Base-by-base conservation (phyloP, 2,888 invertebrate species). In the Eupithecia exiguata region DNA sequence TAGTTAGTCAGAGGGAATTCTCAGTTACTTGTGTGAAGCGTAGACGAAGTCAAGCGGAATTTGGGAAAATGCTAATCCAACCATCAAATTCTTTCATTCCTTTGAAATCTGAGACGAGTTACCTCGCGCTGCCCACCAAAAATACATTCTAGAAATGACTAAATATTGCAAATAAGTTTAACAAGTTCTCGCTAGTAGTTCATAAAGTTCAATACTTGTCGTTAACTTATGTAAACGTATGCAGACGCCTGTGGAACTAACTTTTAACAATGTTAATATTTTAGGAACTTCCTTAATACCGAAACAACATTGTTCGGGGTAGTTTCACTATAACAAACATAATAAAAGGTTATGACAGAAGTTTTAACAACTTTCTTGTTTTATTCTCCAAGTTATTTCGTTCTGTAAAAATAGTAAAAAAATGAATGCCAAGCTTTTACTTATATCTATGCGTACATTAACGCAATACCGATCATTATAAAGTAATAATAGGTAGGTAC, bases 261-360 rank as follows among this genome's bases (percentile, higher is more conserved):
- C 18, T 62, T 61, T 62, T 18, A 35, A 62, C 62, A 18, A 62
- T 62, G 18, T 35, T 35, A 16, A 62, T 62, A 62, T 62, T 35
- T 62, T 18, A 62, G 16, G 35, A 62, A 62, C 62, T 62, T 62
- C 62, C 35, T 62, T 35, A 35, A 35, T 62, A 35, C 35, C 9
- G 35, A n/a, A 35, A 62, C 62, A 35, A 58, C 35, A 62, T 35
- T 62, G 62, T 62, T 62, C 18, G 10, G 9, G 16, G 62, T 62
- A 62, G 35, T 62, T 62, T 62, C 25, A 25, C 58, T 62, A 62
- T 35, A 35, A 62, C 62, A 35, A 35, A 62, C 18, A 35, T 21
- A 62, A 62, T 62, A 62, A 35, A 62, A 30, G 18, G 35, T 62
- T 62, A 62, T 62, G 16, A 35, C 62, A 35, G 3, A 62, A 62